phyloP scores from a whole-genome alignment of 1,140 invertebrate genomes.

The Reticulitermes speratus region DNA sequence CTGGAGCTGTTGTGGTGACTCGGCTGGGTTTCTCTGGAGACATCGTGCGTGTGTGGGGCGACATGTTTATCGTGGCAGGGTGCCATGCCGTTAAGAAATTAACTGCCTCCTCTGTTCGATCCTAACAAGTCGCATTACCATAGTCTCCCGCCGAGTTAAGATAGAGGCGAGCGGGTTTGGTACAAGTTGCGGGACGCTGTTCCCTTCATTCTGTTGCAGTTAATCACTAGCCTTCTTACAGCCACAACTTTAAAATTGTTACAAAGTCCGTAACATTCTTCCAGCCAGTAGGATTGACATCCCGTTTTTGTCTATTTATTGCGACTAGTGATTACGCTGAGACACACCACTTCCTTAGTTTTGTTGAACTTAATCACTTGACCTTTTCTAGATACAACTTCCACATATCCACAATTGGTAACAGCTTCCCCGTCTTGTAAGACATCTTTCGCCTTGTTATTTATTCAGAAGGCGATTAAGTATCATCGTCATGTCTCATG shows the following conservation, averaged over 20 bases:
- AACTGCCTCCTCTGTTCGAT: conserved; percentile 3
- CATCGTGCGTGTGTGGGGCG: neutral
- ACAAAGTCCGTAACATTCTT: neutral
- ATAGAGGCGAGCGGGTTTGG: neutral
- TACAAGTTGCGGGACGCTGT: neutral
- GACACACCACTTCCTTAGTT: too few relatives aligned
- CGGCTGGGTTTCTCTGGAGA: neutral
- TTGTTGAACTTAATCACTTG: too few relatives aligned
- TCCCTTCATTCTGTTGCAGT: neutral
- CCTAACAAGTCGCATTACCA: neutral
- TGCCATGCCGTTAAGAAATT: conserved; percentile 4
- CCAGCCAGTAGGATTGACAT: neutral
- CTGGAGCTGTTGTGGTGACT: neutral
- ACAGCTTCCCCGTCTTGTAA: too few relatives aligned
- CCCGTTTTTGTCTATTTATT: too few relatives aligned
- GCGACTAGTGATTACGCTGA: too few relatives aligned
- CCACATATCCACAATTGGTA: too few relatives aligned
- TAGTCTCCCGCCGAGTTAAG: neutral
- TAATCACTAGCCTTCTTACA: neutral
- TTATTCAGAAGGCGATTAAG: too few relatives aligned
- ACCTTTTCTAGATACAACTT: too few relatives aligned
- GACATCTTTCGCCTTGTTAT: too few relatives aligned
- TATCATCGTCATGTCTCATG: too few relatives aligned
- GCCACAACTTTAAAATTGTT: neutral
- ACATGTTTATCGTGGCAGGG: conserved; percentile 4